Percentiles rank a stretch among this genome's conserved stretches.
Conservation (phyloP, 2,888 invertebrate genomes). For the Poecilus cupreus region DNA sequence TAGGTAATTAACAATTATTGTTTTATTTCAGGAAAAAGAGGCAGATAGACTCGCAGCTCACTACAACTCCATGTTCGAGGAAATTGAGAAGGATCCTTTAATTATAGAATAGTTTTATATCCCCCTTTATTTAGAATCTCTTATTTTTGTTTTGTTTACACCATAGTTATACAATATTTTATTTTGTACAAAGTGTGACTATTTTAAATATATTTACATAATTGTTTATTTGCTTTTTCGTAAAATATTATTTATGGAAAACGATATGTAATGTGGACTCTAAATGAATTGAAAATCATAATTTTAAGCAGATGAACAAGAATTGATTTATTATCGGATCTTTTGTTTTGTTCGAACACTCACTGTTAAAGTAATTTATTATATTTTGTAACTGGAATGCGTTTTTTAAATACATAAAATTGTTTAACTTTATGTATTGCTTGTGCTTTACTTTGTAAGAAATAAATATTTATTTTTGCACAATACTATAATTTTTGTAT, state of each 20-base stretch:
- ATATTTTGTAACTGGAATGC: no score
- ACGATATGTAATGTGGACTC: no score
- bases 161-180: slow-evolving; percentile 17
- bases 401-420: no score
- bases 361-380: no score
- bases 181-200: slow-evolving; percentile 26
- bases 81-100: slow-evolving; percentile 74
- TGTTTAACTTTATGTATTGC: slow-evolving; percentile 23
- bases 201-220: slow-evolving; percentile 10
- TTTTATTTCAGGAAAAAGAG: slow-evolving; percentile 73
- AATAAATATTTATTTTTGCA: background rate
- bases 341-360: no score
- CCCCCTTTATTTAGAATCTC: background rate
- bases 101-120: slow-evolving; percentile 70
- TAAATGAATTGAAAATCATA: no score
- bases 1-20: no score
- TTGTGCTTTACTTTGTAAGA: background rate
- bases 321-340: no score
- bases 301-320: no score
- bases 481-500: no score
- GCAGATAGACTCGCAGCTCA: slow-evolving; percentile 75
- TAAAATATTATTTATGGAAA: background rate
- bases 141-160: slow-evolving; percentile 7
- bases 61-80: slow-evolving; percentile 78
- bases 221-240: background rate